Conservation (phyloP, 1,140 invertebrate genomes). For the Physella acuta region DNA sequence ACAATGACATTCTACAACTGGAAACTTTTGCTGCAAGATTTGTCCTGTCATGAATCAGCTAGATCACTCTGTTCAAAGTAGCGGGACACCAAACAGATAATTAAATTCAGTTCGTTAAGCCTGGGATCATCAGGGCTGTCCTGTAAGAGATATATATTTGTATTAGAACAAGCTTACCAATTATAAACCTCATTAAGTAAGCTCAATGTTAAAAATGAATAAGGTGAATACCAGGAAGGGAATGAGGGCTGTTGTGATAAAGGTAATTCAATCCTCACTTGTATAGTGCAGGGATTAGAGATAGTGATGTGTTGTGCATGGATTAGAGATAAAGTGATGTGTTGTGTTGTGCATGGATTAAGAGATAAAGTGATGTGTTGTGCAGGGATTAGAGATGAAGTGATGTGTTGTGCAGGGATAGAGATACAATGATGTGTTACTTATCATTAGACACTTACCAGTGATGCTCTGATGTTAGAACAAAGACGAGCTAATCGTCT, state of each 20-base stretch:
- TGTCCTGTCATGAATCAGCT: conserved; percentile 61
- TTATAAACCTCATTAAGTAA: not conserved
- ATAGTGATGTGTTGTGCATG: not conserved
- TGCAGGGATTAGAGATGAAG: too few species aligned
- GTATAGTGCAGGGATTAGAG: not conserved
- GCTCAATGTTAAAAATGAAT: not conserved
- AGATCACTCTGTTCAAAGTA: conserved; percentile 69
- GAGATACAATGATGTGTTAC: too few species aligned
- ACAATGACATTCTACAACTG: too few species aligned
- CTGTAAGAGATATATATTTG: conserved; percentile 53
- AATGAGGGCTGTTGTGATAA: not conserved
- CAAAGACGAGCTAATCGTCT: conserved; percentile 64
- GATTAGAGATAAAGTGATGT: not conserved
- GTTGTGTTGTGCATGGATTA: too few species aligned
- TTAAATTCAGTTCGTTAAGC: conserved; percentile 64
- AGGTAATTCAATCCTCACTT: not conserved
- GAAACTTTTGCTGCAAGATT: too few species aligned
- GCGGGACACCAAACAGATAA: conserved; percentile 67
- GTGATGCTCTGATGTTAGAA: conserved; percentile 62
- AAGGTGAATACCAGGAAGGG: not conserved
- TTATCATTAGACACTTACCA: too few species aligned
- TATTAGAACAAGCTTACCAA: not conserved
- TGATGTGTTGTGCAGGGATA: too few species aligned
- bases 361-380: too few species aligned
- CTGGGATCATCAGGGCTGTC: conserved; percentile 55